A percentile compares a stretch with the other conserved stretches of the same genome.
Conservation (phyloP, 2,888 invertebrate species). For the Xestobium rufovillosum region DNA sequence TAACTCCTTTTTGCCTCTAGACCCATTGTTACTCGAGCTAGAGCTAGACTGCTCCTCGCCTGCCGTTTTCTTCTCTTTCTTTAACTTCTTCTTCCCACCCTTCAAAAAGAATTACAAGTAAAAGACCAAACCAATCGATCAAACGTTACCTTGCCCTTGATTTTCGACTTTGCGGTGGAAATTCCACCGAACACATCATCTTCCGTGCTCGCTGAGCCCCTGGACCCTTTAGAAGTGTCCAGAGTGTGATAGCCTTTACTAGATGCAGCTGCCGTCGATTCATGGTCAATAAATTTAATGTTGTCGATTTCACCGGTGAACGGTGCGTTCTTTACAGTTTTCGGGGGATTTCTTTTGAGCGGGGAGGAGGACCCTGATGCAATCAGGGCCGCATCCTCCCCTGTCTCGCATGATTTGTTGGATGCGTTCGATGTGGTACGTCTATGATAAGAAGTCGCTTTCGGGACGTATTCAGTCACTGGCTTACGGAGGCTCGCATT, state of each 20-base stretch:
- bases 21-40: too few relatives aligned
- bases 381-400: slow-evolving; percentile 51
- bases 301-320: slow-evolving; percentile 30
- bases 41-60: slow-evolving; percentile 13
- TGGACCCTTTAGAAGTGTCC: slow-evolving; percentile 39
- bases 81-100: slow-evolving; percentile 13
- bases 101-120: too few relatives aligned
- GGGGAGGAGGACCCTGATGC: slow-evolving; percentile 48
- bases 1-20: slow-evolving; percentile 20
- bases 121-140: too few relatives aligned
- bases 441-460: slow-evolving; percentile 36
- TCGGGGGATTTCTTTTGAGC: slow-evolving; percentile 23
- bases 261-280: slow-evolving; percentile 43
- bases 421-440: slow-evolving; percentile 28
- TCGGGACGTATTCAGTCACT: slow-evolving; percentile 49
- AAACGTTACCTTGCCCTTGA: too few relatives aligned
- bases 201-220: neutral
- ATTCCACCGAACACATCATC: neutral
- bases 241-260: slow-evolving; percentile 38
- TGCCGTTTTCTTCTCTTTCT: slow-evolving; percentile 24
- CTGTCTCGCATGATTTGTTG: slow-evolving; percentile 40
- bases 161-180: neutral
- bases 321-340: neutral
- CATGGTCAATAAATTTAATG: slow-evolving; percentile 61
- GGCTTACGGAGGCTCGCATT: slow-evolving; percentile 45